phyloP scores from a whole-genome alignment of 2,888 invertebrate genomes.

The Phrixothrix hirtus region DNA sequence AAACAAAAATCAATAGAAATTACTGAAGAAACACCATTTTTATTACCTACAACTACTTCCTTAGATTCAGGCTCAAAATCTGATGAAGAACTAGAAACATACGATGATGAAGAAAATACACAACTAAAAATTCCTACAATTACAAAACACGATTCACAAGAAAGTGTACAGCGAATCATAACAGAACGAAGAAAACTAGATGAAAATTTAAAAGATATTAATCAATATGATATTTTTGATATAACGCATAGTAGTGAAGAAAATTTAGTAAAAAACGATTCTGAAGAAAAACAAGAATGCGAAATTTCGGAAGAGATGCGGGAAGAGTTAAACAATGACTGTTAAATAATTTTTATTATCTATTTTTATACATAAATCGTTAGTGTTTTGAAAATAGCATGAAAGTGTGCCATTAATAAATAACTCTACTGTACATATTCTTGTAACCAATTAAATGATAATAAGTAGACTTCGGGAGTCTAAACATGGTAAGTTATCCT shows the following conservation, averaged over 20 bases:
- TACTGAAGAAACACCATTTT: conserved; percentile 59
- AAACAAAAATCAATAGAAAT: conserved; percentile 62
- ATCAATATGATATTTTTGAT: conserved; percentile 52
- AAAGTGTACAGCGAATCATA: conserved; percentile 65
- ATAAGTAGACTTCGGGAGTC: background rate
- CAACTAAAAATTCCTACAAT: conserved; percentile 43
- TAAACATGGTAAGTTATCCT: background rate
- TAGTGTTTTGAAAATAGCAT: conserved; percentile 7
- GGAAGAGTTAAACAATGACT: conserved; percentile 17
- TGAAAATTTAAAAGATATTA: conserved; percentile 51
- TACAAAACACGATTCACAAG: conserved; percentile 52
- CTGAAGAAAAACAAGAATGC: conserved; percentile 20
- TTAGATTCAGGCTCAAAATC: conserved; percentile 18
- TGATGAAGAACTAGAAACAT: conserved; percentile 12
- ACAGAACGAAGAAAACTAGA: conserved; percentile 65
- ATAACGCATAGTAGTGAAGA: conserved; percentile 46
- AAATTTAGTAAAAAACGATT: conserved; percentile 29
- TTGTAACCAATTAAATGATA: background rate
- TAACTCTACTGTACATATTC: too few relatives aligned
- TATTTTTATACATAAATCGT: conserved; percentile 29
- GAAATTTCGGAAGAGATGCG: conserved; percentile 14
- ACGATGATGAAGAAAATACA: conserved; percentile 16
- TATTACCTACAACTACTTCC: conserved; percentile 37
- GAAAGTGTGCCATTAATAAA: background rate
- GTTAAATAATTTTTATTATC: conserved; percentile 23